Evolutionary conservation across 1,140 invertebrate species (phyloP).

Genomic region (Drosophila burlai): DNA sequence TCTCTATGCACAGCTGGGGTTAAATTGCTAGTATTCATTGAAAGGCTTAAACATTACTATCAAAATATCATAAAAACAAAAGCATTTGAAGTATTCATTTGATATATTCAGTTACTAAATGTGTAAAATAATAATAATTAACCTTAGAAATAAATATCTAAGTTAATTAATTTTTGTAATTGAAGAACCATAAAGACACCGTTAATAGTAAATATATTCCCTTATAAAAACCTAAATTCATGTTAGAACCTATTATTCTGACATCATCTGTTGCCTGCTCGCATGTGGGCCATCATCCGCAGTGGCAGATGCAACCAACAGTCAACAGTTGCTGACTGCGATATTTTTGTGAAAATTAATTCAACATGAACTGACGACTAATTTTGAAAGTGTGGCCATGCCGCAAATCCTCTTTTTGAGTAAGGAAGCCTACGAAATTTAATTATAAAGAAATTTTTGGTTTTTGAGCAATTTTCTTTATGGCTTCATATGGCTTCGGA

Average conservation of each 20-base stretch:
- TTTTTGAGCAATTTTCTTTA: constrained; percentile 68
- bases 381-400: constrained; percentile 64
- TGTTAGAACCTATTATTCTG: not conserved
- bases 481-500: constrained; percentile 76
- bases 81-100: not conserved
- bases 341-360: constrained; percentile 66
- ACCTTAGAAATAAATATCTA: not conserved
- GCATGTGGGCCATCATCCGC: constrained; percentile 17
- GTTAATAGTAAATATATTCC: not conserved
- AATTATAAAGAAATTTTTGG: constrained; percentile 63
- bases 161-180: no score
- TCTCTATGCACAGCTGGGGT: constrained; percentile 22
- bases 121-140: not conserved
- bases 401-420: not conserved
- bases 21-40: not conserved
- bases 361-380: constrained; percentile 72
- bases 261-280: constrained; percentile 13
- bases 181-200: not conserved
- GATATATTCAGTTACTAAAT: not conserved
- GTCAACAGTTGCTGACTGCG: constrained; percentile 33
- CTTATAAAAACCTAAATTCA: not conserved
- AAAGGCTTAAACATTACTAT: no score
- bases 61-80: not conserved
- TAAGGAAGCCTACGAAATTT: constrained; percentile 61
- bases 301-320: constrained; percentile 42